Base-by-base conservation (phyloP, 2,888 invertebrate genomes). In the Pseudoips prasinana region DNA sequence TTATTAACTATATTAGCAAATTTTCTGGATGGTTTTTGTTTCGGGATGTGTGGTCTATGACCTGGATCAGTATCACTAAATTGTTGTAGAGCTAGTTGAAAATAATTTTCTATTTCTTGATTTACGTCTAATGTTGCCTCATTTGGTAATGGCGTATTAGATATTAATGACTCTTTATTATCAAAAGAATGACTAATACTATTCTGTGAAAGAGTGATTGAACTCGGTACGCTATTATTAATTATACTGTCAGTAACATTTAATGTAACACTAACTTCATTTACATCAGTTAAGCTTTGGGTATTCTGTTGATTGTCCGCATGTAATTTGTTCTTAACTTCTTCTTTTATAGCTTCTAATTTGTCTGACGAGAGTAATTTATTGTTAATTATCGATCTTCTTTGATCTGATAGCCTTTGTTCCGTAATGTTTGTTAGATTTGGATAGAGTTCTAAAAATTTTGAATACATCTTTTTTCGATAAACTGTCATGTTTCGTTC, bases 391-490 rank as follows among this genome's bases (percentile, higher is more conserved):
- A 30, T 17, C n/a, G 9, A 17, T 24, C 29, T 14, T 8, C 14
- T 8, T n/a, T 33, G 29, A 1, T 29, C 29, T 1, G 23, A 23
- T 18, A 30, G 8, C 18, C 30, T 11, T 17, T 30, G 30, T 10
- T 30, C 30, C 8, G 17, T 17, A 10, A 24, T 8, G 2, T 30
- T 11, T 1, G 24, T 7, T 18, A 30, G n/a, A 5, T 17, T 4
- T 1, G 24, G 30, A 6, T 24, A 10, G 7, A 3, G 8, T 9
- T 8, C 24, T 10, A 30, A 10, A 10, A 30, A 17, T n/a, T 8
- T 9, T 17, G 17, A 3, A 7, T 30, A n/a, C 8, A 30, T 10
- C 2, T 9, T 10, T n/a, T 6, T 8, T 17, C 23, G 8, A n/a
- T 30, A 24, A 8, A 18, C 30, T n/a, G 24, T 23, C 5, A 7